phyloP scores from a whole-genome alignment of 2,888 invertebrate genomes.

The Drosophila imparisetae region DNA sequence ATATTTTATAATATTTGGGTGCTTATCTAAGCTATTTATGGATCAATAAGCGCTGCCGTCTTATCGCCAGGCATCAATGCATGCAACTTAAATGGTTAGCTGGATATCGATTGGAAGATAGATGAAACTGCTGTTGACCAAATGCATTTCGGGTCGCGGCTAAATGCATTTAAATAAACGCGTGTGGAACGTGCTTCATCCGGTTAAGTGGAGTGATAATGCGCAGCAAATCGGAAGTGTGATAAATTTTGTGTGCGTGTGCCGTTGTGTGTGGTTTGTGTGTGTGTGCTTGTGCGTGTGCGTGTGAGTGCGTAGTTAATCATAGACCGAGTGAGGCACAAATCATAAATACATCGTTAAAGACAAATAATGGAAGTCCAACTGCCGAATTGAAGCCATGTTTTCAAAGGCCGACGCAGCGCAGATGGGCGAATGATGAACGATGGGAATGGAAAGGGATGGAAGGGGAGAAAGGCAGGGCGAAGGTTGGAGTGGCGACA shows the following conservation, averaged over 20 bases:
- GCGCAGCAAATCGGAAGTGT: constrained; percentile 51
- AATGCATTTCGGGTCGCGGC: constrained; percentile 23
- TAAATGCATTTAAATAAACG: constrained; percentile 47
- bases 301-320: constrained; percentile 63
- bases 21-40: constrained; percentile 22
- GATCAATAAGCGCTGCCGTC: constrained; percentile 6
- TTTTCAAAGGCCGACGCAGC: constrained; percentile 14
- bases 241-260: constrained; percentile 34
- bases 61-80: not conserved
- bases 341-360: constrained; percentile 73
- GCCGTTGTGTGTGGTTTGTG: constrained; percentile 47
- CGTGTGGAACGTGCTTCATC: constrained; percentile 52
- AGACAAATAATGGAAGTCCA: constrained; percentile 68
- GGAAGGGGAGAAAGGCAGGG: not conserved
- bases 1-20: not conserved
- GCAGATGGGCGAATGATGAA: constrained; percentile 16
- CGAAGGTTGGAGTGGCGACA: constrained; percentile 11
- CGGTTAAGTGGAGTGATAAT: constrained; percentile 67
- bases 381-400: constrained; percentile 48
- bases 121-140: not conserved
- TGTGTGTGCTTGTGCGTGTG: constrained; percentile 45
- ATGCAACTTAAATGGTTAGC: not conserved
- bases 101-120: not conserved
- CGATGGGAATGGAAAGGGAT: constrained; percentile 4
- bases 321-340: constrained; percentile 49